These are phyloP conservation scores for Etia nguti DNA, from an alignment of 2,113 vertebrate genomes.

Conservation along the genomic window DNA sequence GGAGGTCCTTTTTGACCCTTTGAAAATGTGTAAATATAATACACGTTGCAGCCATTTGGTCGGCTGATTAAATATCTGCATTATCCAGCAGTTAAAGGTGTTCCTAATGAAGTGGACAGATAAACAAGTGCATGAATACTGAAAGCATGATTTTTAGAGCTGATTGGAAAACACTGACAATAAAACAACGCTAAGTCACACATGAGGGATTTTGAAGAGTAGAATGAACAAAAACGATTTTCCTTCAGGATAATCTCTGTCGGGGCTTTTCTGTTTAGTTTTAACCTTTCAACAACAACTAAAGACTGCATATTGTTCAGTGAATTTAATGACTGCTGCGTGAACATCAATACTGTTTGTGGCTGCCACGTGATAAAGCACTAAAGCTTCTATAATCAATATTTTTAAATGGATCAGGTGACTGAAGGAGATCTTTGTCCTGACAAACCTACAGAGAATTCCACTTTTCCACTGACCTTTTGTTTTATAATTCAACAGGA, in stretches of 20 bases:
- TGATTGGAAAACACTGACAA: neutral
- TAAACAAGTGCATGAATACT: neutral
- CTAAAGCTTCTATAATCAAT: neutral
- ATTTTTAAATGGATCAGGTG: neutral
- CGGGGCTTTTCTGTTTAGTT: fast-evolving
- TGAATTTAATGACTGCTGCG: neutral
- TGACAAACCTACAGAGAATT: neutral
- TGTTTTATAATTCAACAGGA: neutral
- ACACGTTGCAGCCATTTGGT: fast-evolving
- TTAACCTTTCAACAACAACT: neutral
- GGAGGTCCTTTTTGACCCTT: neutral
- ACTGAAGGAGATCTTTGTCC: neutral
- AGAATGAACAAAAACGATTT: neutral
- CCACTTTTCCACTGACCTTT: neutral
- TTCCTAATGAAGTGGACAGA: neutral
- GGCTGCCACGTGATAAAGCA: neutral
- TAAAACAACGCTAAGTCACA: fast-evolving
- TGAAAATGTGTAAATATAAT: neutral
- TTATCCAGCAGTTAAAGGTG: neutral
- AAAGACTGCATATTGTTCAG: neutral
- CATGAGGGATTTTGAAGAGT: neutral
- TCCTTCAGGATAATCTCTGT: neutral
- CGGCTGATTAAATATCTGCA: neutral
- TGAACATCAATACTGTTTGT: neutral
- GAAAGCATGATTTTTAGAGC: neutral